These are phyloP conservation scores for Horisme vitalbata DNA, from an alignment of 2,888 invertebrate genomes.

Conservation along the genomic window DNA sequence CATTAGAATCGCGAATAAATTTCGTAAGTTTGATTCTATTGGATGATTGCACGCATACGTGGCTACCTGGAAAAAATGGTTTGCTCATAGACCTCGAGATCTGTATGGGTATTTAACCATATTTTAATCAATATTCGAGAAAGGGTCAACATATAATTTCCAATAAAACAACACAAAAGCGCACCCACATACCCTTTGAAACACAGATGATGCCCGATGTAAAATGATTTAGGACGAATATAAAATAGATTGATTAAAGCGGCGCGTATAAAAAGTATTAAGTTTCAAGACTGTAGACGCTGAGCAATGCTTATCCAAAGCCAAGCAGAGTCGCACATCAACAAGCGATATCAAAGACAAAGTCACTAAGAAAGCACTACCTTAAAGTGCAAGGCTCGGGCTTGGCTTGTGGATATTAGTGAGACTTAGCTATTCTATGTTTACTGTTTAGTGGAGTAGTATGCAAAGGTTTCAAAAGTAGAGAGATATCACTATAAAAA, in stretches of 20 bases:
- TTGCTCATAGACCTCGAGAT: too few relatives aligned
- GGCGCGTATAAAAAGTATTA: too few relatives aligned
- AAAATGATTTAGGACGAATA: neutral
- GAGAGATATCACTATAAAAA: too few relatives aligned
- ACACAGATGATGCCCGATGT: constrained; percentile 3
- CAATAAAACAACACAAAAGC: constrained; percentile 18
- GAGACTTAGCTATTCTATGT: neutral
- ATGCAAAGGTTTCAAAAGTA: too few relatives aligned
- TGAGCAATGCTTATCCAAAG: constrained; percentile 38
- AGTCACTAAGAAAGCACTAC: constrained; percentile 22
- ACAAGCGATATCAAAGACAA: neutral
- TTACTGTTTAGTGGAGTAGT: neutral
- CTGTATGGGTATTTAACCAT: too few relatives aligned
- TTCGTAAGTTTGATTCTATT: too few relatives aligned
- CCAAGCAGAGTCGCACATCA: constrained; percentile 50
- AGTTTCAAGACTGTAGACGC: constrained; percentile 37
- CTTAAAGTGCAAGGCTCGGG: constrained; percentile 45
- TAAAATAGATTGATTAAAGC: too few relatives aligned
- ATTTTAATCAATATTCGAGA: neutral
- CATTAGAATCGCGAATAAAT: too few relatives aligned
- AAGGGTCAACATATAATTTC: constrained; percentile 16
- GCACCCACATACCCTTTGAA: constrained; percentile 6
- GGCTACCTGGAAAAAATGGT: too few relatives aligned
- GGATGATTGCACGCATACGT: too few relatives aligned
- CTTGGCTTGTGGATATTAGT: constrained; percentile 40